Base-by-base conservation (phyloP, 2,888 invertebrate genomes). In the Eupelmus urozonus region DNA sequence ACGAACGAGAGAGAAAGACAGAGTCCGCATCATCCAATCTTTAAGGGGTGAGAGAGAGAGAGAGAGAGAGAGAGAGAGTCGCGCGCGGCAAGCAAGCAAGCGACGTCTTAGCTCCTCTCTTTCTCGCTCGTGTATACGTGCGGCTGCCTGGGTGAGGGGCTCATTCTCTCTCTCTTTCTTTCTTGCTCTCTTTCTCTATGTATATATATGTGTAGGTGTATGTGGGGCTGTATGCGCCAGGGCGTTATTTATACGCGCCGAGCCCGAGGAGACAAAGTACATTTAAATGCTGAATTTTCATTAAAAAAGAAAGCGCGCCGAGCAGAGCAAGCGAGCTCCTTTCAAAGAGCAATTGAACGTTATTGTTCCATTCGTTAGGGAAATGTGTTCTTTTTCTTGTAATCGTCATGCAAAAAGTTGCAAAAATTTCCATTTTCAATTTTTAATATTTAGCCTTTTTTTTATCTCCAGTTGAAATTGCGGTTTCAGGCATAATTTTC, bases 241-340 rank as follows among this genome's bases (percentile, higher is more conserved):
- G 20, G 51, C 27, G 55, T 73, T 79, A 72, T 76, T 76, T 76
- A 76, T 76, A 63, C 51, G 29, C 34, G 53, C 11, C 45, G 34
- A 60, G 69, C 40, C 25, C 69, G 25, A 16, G 2, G 63, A 57
- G 74, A 80, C 74, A 67, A 75, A 80, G 71, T 71, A 72, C 71
- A 75, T 77, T 78, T 80, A 75, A 78, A 80, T 75, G 77, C 71
- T 55, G 66, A 69, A 66, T 75, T 80, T 78, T 80, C 73, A 75
- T 78, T 74, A 67, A 77, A 77, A 73, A 77, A 51, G 16, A n/a
- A n/a, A n/a, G n/a, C n/a, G n/a, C n/a, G n/a, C n/a, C n/a, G n/a
- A n/a, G n/a, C n/a, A n/a, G n/a, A n/a, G n/a, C n/a, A n/a, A n/a
- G n/a, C n/a, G n/a, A n/a, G 40, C 55, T 34, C 13, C 60, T 51